A percentile compares a stretch with the other conserved stretches of the same genome.
Conservation (phyloP, 2,888 invertebrate genomes). For the Heterodera filipjevi region DNA sequence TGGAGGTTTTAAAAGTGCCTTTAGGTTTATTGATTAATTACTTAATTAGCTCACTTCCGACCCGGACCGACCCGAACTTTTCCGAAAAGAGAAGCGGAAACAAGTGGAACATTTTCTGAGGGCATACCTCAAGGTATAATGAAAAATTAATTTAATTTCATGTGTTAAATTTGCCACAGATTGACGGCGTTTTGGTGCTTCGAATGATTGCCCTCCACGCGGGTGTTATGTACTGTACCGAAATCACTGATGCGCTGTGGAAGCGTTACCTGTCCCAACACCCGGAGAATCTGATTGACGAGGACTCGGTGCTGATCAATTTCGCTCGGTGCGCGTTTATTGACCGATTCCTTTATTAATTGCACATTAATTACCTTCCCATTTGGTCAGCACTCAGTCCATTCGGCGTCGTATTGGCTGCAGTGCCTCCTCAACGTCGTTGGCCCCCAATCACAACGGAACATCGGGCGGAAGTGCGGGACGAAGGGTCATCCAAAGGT, state of each 20-base stretch:
- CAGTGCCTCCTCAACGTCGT: conserved; percentile 42
- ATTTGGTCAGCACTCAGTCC: conserved; percentile 44
- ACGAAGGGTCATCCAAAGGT: conserved; percentile 41
- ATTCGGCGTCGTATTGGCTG: conserved; percentile 49
- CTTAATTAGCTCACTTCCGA: conserved; percentile 54
- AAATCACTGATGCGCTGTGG: conserved; percentile 64
- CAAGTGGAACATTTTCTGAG: conserved; percentile 64
- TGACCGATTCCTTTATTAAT: background rate
- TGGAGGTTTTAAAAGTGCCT: conserved; percentile 45
- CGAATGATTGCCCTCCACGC: conserved; percentile 65
- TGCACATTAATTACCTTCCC: background rate
- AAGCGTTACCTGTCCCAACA: conserved; percentile 55
- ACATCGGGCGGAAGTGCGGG: conserved; percentile 42
- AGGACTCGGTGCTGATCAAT: conserved; percentile 61
- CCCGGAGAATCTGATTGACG: conserved; percentile 63
- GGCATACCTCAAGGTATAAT: conserved; percentile 63
- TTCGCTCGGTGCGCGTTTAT: conserved; percentile 52
- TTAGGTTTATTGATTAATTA: conserved; percentile 38
- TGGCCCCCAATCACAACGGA: conserved; percentile 47
- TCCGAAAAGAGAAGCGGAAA: conserved; percentile 63
- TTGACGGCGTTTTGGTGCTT: conserved; percentile 63
- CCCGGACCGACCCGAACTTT: conserved; percentile 63
- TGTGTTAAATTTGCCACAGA: conserved; percentile 41
- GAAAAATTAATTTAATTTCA: background rate
- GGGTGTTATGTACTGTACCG: conserved; percentile 65